Evolutionary conservation across 2,888 invertebrate genomes (phyloP), one percentile per base, ranked within the genome.

Genomic region (Chesias legatella): DNA sequence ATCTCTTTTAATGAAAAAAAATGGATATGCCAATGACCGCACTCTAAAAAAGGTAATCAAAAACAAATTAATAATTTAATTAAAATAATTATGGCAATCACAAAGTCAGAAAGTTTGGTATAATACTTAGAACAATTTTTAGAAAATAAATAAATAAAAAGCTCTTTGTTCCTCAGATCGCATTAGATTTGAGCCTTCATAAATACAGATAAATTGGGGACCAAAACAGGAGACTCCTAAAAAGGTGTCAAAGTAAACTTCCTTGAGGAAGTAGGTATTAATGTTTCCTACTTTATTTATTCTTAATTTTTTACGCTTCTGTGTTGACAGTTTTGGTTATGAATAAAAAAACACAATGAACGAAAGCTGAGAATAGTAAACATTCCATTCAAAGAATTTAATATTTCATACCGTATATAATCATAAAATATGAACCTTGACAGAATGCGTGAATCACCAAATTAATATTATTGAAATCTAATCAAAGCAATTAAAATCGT

Each of bases 381-480:
- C 81, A 86, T 56, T 48, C 70, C 59, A 78, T 82, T 77, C 73
- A 77, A 55, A 61, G 67, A 73, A 75, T 64, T 66, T 68, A 67
- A 67, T 71, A 73, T 67, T 71, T 77, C 67, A 72, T 58, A 68
- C 75, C 85, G 77, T 82, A 77, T 48, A 70, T 73, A 88, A 85
- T 86, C 74, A 72, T 60, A 76, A 85, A 74, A 79, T 88, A 86
- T 85, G 79, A 81, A 76, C 75, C 75, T 73, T 76, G 76, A 78
- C 76, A 75, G 68, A 73, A 68, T 56, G 75, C 74, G 76, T 81
- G 84, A 84, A 81, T 84, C 75, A 77, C 75, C 71, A 72, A 76
- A 84, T 85, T 88, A 86, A 85, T 84, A 85, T 81, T 80, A 86
- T 88, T 84, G 83, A 84, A 86, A 88, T 85, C 75, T 78, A 83